Conservation (phyloP, 2,113 vertebrate genomes). For the Telmatochromis brachygnathus region DNA sequence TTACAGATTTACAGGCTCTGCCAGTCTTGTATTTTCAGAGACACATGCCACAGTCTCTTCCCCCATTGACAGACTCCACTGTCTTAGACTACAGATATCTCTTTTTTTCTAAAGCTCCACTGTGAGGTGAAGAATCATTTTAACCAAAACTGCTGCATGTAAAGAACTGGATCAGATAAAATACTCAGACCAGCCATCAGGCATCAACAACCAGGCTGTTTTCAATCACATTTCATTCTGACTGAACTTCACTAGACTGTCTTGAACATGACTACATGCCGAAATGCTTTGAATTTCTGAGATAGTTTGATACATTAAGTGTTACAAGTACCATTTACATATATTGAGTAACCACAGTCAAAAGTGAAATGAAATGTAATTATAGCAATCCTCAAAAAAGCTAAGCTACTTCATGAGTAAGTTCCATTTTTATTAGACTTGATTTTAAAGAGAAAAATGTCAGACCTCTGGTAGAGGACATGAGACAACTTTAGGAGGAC, state of each 20-base stretch:
- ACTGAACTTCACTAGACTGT: neutral
- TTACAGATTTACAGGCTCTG: neutral
- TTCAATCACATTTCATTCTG: neutral
- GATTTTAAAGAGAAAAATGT: neutral
- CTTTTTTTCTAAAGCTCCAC: neutral
- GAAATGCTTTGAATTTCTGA: neutral
- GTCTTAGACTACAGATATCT: neutral
- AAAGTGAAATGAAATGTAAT: neutral
- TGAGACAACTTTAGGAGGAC: neutral
- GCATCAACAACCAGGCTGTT: neutral
- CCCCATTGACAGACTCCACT: neutral
- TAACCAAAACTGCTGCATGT: neutral
- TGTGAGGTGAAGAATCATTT: neutral
- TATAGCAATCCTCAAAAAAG: neutral
- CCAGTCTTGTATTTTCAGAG: neutral
- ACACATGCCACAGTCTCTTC: neutral
- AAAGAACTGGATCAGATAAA: neutral
- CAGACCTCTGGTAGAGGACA: neutral
- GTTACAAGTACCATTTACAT: neutral
- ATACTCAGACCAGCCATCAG: neutral
- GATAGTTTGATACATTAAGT: neutral
- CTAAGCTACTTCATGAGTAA: neutral
- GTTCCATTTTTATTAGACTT: neutral
- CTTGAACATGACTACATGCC: neutral
- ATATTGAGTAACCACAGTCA: neutral